Base-by-base conservation (phyloP, 2,113 vertebrate species). In the Xyliphius kryptos region DNA sequence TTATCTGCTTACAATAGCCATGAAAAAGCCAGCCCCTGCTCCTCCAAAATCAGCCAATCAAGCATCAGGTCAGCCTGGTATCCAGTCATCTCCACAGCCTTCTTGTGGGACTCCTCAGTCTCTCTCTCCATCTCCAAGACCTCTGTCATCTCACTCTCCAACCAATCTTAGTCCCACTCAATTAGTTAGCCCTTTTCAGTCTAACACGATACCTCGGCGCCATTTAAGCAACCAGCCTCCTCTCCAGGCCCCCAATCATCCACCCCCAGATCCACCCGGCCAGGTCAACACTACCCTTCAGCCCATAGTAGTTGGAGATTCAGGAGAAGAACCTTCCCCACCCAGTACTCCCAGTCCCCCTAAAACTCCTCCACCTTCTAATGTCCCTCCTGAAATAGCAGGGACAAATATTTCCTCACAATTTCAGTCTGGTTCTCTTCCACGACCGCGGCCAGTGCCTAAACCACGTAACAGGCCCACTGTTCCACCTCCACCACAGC, bases 21-120 rank as follows among this genome's bases (percentile, higher is more conserved):
- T 91, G 66, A 98, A 98, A 65, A 98, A 98, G 70, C 96, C 93
- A 0, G 95, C 96, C 0, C 96, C 96, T 0, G 88, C 96, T 2
- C 95, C 95, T 37, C 95, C 96, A 1, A 97, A 97, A 65, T 94
- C 94, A 5, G 79, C 84, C 50, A 94, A 90, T 81, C 90, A 88
- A 0, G 91, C 90, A 0, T 92, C 92, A 0, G 82, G 86, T 41
- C 94, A 95, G 71, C 86, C 86, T 0, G 82, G 77, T 41, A 82
- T 70, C 70, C 87, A 89, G 20, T 73, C 76, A 2, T 74, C 59
- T 69, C 51, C 67, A 9, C 51, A 85, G 69, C 37, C 85, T 9
- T 68, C 75, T 0, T 74, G 80, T 13, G 68, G 86, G 47, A 66
- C 85, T 5, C 82, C 87, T 70, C 83, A 85, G n/a, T 80, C 85